Conservation (phyloP, 2,797 vertebrate genomes). For the Mus minutoides region DNA sequence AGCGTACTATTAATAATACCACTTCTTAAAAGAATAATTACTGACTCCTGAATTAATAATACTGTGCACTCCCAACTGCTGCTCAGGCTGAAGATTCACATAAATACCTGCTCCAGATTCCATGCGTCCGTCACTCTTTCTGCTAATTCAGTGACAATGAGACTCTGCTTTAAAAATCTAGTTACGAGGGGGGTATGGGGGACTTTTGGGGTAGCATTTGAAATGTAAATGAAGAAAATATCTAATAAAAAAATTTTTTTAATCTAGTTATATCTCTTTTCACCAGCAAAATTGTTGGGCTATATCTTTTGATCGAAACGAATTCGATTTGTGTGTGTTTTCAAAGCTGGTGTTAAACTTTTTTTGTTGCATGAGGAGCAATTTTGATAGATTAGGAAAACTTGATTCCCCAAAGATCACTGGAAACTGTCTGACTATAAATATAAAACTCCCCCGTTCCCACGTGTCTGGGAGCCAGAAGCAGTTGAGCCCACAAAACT, state of each 20-base stretch:
- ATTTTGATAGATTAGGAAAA: constrained; percentile 25
- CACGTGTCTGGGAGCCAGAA: background rate
- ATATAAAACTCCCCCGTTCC: background rate
- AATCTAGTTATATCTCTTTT: background rate
- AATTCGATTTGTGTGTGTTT: constrained; percentile 52
- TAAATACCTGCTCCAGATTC: background rate
- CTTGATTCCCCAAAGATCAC: background rate
- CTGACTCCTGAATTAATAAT: constrained; percentile 55
- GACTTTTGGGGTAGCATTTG: too few relatives aligned
- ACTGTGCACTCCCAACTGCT: background rate
- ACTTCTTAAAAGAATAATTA: constrained; percentile 62
- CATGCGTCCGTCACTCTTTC: background rate
- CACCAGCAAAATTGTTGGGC: background rate
- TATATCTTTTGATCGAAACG: background rate
- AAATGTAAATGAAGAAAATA: too few relatives aligned
- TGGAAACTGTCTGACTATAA: background rate
- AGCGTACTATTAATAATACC: constrained; percentile 47
- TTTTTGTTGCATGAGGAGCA: background rate
- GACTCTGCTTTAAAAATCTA: constrained; percentile 22
- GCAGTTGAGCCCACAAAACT: background rate
- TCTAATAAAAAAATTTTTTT: too few relatives aligned
- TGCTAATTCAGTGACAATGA: background rate
- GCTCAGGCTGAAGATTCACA: background rate
- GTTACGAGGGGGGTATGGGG: too few relatives aligned
- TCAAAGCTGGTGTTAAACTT: constrained; percentile 24